Conservation (phyloP, 1,140 invertebrate species). For the Agrilus planipennis region DNA sequence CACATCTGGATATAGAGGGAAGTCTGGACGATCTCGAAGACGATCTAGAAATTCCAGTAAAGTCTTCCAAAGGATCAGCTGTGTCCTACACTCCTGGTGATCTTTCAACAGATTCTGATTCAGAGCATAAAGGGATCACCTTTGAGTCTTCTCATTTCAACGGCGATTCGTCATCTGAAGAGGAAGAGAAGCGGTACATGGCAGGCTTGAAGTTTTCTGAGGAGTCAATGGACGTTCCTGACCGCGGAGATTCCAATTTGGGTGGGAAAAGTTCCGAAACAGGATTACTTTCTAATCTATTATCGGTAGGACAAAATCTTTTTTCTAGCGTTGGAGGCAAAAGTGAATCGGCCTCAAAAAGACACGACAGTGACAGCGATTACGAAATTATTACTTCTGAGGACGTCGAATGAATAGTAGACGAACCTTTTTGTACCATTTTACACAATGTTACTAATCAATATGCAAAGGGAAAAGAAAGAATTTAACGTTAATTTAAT, state of each 20-base stretch:
- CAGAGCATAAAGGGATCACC: conserved; percentile 19
- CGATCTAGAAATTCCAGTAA: conserved; percentile 15
- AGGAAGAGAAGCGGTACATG: conserved; percentile 17
- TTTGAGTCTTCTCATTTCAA: conserved; percentile 26
- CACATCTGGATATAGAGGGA: conserved; percentile 22
- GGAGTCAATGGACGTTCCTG: conserved; percentile 7
- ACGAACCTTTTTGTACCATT: conserved; percentile 3
- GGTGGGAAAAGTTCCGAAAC: neutral
- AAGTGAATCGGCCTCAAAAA: conserved; percentile 2
- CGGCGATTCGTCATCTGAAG: conserved; percentile 20
- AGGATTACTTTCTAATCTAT: conserved; percentile 12
- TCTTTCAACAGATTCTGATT: conserved; percentile 24
- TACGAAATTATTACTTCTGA: conserved; percentile 25
- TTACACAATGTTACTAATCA: too few species aligned
- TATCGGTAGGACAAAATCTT: conserved; percentile 9
- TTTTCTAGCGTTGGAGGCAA: conserved; percentile 14
- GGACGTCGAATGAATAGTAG: conserved; percentile 12
- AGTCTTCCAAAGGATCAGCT: neutral
- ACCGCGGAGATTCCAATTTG: neutral
- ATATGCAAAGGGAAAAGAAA: too few species aligned
- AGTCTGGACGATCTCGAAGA: conserved; percentile 19
- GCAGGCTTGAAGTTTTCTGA: conserved; percentile 15
- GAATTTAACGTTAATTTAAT: too few species aligned
- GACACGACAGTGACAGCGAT: conserved; percentile 23
- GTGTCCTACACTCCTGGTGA: conserved; percentile 15